Percentiles rank a stretch among this genome's conserved stretches.
These are phyloP conservation scores for Anolis apletophallus DNA, from an alignment of 2,797 vertebrate genomes.

Conservation along the genomic window DNA sequence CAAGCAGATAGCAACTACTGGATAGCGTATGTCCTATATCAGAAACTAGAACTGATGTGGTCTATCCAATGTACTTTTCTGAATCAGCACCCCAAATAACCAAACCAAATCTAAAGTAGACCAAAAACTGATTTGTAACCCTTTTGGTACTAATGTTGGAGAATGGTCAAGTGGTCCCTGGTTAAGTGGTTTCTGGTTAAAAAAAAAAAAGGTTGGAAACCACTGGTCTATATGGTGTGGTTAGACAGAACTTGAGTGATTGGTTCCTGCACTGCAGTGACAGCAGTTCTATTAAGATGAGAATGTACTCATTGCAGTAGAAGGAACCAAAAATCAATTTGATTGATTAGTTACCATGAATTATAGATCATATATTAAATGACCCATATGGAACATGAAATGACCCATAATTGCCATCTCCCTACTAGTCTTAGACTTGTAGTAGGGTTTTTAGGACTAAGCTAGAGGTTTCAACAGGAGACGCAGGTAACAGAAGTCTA, in stretches of 20 bases:
- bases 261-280: background rate
- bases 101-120: too few relatives aligned
- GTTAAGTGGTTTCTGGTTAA: too few relatives aligned
- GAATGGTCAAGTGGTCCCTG: too few relatives aligned
- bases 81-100: too few relatives aligned
- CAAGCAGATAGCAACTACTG: too few relatives aligned
- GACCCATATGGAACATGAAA: background rate
- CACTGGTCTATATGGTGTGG: background rate
- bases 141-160: too few relatives aligned
- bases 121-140: too few relatives aligned
- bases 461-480: background rate
- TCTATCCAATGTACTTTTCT: too few relatives aligned
- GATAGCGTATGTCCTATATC: too few relatives aligned
- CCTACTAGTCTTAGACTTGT: background rate
- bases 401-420: background rate
- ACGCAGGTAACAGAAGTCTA: background rate
- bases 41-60: too few relatives aligned
- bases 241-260: background rate
- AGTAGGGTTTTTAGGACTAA: background rate
- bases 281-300: background rate
- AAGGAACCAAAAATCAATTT: background rate
- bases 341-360: background rate
- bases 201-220: too few relatives aligned
- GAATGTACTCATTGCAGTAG: background rate
- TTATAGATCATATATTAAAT: background rate